A percentile compares a stretch with the other conserved stretches of the same genome.
Evolutionary conservation across 37 sponge, comb jelly and placozoan genomes (phyloP).

Genomic region (Ephydatia muelleri): DNA sequence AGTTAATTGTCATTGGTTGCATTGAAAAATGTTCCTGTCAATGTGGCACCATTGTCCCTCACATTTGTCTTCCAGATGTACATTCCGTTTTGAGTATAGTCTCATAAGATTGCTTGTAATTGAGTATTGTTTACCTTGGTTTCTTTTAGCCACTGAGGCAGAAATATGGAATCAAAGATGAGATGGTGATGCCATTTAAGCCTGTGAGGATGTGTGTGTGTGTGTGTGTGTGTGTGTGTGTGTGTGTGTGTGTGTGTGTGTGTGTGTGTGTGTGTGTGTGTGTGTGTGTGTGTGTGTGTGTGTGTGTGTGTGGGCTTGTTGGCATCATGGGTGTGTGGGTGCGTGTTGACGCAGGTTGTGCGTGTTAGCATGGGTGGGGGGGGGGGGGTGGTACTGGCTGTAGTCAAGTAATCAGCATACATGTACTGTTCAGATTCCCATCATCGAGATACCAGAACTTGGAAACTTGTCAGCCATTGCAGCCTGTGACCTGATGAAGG

Average conservation of each 20-base stretch:
- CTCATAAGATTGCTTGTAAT: no score
- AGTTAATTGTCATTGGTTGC: no score
- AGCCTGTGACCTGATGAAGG: slow-evolving; percentile 91
- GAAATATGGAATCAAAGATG: slow-evolving; percentile 93
- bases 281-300: no score
- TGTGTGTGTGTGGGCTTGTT: not conserved
- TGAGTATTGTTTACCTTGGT: not conserved
- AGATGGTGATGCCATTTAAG: slow-evolving; percentile 94
- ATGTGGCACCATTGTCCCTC: no score
- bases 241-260: no score
- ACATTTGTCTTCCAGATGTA: no score
- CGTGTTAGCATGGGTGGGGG: not conserved
- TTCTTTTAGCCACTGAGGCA: slow-evolving; percentile 71
- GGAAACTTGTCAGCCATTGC: slow-evolving; percentile 87
- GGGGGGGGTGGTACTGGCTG: not conserved
- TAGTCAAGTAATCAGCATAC: no score
- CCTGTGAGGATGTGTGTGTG: slow-evolving; percentile 66
- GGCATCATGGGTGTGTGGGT: no score
- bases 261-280: no score
- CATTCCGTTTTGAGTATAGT: no score
- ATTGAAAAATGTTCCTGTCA: no score
- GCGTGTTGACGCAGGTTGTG: not conserved
- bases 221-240: not conserved
- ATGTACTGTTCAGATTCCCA: slow-evolving; percentile 70
- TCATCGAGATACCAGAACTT: slow-evolving; percentile 89